Conservation (phyloP, 2,113 vertebrate species). For the Platycercus adscitus region DNA sequence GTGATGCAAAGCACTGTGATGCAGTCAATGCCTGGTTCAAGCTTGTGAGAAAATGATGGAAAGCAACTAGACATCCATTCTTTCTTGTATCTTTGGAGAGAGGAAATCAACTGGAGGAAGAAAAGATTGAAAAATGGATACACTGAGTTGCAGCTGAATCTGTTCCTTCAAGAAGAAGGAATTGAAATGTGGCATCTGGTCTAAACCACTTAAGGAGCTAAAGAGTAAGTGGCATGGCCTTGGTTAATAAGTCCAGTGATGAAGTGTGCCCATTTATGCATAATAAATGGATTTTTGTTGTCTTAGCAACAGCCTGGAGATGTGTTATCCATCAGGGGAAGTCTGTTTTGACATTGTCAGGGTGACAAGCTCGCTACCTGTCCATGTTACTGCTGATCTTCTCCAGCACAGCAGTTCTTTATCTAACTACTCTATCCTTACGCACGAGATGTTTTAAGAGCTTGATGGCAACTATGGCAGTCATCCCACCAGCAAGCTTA, state of each 20-base stretch:
- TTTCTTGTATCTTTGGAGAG: not conserved
- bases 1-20: not conserved
- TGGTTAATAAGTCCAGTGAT: not conserved
- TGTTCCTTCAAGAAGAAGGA: not conserved
- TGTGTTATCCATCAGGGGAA: not conserved
- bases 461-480: not conserved
- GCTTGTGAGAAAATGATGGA: not conserved
- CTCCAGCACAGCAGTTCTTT: not conserved
- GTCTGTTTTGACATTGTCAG: slow-evolving; percentile 32
- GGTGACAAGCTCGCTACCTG: slow-evolving; percentile 42
- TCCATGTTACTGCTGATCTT: not conserved
- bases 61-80: not conserved
- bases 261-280: not conserved
- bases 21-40: not conserved
- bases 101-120: not conserved
- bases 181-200: not conserved
- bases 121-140: not conserved
- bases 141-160: not conserved
- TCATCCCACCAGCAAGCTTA: not conserved
- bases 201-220: not conserved
- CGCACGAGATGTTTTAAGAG: not conserved
- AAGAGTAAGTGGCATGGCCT: not conserved
- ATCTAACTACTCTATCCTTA: not conserved
- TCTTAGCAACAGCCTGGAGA: slow-evolving; percentile 37
- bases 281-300: slow-evolving; percentile 20